phyloP scores from a whole-genome alignment of 2,797 vertebrate genomes.

The Peromyscus attwateri region DNA sequence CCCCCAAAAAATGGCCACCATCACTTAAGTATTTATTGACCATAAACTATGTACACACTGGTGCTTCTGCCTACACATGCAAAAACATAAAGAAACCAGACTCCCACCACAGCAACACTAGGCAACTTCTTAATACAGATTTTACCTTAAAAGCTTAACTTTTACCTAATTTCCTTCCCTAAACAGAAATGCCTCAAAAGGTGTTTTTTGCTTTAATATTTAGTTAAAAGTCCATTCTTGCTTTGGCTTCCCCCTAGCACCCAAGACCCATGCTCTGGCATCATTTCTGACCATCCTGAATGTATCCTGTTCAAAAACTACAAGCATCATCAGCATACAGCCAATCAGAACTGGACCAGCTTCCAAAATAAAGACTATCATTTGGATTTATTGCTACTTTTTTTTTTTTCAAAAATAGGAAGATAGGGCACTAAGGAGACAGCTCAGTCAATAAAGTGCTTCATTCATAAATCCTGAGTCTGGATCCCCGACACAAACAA shows the following conservation, averaged over 20 bases:
- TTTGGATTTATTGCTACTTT: conserved; percentile 41
- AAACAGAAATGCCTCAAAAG: conserved; percentile 28
- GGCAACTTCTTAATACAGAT: background rate
- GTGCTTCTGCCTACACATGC: background rate
- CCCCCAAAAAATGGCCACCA: background rate
- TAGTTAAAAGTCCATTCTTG: background rate
- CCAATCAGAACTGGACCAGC: conserved; percentile 5
- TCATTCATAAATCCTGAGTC: background rate
- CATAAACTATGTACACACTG: background rate
- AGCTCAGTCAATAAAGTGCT: background rate
- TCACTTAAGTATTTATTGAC: conserved; percentile 59
- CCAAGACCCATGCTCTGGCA: background rate
- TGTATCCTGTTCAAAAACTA: background rate
- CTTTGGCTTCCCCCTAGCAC: conserved; percentile 7
- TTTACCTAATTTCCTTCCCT: conserved; percentile 6
- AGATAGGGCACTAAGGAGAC: background rate
- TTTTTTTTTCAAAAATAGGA: conserved; percentile 2
- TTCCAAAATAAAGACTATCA: background rate
- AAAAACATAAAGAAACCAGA: conserved; percentile 53
- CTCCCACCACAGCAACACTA: background rate
- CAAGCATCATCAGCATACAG: background rate
- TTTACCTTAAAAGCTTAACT: background rate
- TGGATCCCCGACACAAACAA: background rate
- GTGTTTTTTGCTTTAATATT: background rate
- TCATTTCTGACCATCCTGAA: conserved; percentile 32